A percentile compares a stretch with the other conserved stretches of the same genome.
phyloP scores from a whole-genome alignment of 2,797 vertebrate genomes.

The Pachyuromys duprasi region DNA sequence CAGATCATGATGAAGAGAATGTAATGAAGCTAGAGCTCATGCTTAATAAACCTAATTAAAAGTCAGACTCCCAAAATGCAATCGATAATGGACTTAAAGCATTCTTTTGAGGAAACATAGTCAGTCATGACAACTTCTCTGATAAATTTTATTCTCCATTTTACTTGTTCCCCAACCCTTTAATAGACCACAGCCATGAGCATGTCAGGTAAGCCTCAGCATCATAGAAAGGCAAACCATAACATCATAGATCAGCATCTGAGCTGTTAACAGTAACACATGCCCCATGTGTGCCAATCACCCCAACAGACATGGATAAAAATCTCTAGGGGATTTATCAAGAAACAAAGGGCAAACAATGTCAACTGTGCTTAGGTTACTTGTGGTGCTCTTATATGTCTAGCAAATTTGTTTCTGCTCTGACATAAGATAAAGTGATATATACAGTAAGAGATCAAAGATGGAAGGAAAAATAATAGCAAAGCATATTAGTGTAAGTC shows the following conservation, averaged over 20 bases:
- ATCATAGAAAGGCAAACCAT: too few relatives aligned
- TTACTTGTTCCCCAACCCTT: neutral
- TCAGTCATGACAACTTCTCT: neutral
- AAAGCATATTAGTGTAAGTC: neutral
- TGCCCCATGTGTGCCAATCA: neutral
- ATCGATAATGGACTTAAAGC: neutral
- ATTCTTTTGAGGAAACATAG: neutral
- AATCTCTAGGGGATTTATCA: neutral
- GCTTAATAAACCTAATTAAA: slow-evolving; percentile 7
- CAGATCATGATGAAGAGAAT: neutral
- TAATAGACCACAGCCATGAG: neutral
- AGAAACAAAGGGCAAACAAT: neutral
- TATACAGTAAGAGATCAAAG: neutral
- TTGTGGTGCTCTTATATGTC: neutral
- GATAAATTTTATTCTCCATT: neutral
- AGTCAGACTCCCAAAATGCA: neutral
- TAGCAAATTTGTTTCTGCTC: neutral
- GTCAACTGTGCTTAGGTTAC: neutral
- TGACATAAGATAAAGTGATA: neutral
- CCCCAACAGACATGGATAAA: neutral
- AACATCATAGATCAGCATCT: too few relatives aligned
- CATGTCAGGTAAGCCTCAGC: too few relatives aligned
- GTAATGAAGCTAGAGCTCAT: slow-evolving; percentile 29
- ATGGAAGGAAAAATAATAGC: neutral
- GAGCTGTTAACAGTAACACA: neutral